phyloP scores from a whole-genome alignment of 2,797 vertebrate species.

The Hapalemur alaotrensis region DNA sequence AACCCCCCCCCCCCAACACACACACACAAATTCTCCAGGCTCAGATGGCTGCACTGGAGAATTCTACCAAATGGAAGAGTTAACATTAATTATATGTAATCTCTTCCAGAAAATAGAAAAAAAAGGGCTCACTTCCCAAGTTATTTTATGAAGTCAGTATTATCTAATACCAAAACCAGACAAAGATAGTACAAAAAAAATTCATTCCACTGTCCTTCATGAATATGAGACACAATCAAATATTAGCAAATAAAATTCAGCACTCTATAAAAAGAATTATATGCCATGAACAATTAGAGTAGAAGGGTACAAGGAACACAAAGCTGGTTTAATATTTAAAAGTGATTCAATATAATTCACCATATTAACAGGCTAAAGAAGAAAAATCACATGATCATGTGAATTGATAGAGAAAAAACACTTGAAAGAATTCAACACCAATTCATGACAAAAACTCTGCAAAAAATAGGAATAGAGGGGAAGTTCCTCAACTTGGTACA shows the following conservation, averaged over 20 bases:
- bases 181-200: not conserved
- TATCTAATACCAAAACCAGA: not conserved
- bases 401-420: not conserved
- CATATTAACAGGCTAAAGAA: not conserved
- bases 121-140: not conserved
- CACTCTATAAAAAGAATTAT: not conserved
- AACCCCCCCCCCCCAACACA: not conserved
- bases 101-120: not conserved
- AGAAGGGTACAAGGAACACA: not conserved
- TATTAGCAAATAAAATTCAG: not conserved
- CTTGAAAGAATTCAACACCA: not conserved
- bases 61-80: not conserved
- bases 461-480: not conserved
- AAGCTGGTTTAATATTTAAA: not conserved
- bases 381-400: not conserved
- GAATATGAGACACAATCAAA: not conserved
- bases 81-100: not conserved
- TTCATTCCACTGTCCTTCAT: not conserved
- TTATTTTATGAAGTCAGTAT: not conserved
- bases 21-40: not conserved
- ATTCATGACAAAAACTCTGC: not conserved
- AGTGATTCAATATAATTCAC: not conserved
- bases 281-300: not conserved
- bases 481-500: not conserved
- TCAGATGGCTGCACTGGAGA: not conserved